These are phyloP conservation scores for Orchestes rusci DNA, from an alignment of 2,888 invertebrate genomes.

Conservation along the genomic window DNA sequence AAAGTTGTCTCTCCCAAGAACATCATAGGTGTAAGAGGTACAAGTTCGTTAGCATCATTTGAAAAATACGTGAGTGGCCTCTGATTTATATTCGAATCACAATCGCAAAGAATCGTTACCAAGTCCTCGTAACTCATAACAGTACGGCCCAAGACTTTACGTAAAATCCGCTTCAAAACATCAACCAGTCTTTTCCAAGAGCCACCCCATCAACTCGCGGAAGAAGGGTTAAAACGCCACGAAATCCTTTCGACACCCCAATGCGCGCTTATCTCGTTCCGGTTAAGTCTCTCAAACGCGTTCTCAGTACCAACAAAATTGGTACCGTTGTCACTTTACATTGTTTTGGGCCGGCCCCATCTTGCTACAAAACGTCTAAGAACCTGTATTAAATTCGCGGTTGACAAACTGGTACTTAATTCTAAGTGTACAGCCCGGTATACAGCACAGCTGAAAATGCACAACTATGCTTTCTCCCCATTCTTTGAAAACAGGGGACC, in stretches of 20 bases:
- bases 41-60: constrained; percentile 18
- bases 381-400: constrained; percentile 33
- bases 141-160: constrained; percentile 35
- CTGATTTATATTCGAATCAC: constrained; percentile 36
- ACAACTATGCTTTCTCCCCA: constrained; percentile 2
- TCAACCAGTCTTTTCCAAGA: constrained; percentile 41
- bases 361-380: constrained; percentile 35
- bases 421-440: constrained; percentile 40
- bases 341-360: constrained; percentile 32
- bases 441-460: constrained; percentile 39
- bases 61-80: constrained; percentile 28
- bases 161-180: constrained; percentile 36
- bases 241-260: constrained; percentile 25
- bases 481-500: constrained; percentile 1
- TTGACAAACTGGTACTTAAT: constrained; percentile 30
- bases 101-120: constrained; percentile 29
- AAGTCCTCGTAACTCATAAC: constrained; percentile 31
- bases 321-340: constrained; percentile 39
- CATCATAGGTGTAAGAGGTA: constrained; percentile 29
- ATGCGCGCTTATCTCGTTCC: constrained; percentile 25
- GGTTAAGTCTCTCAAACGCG: constrained; percentile 29
- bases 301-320: constrained; percentile 38
- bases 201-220: constrained; percentile 43
- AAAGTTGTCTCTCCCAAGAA: constrained; percentile 28
- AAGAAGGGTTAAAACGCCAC: constrained; percentile 39